A percentile compares a stretch with the other conserved stretches of the same genome.
Conservation (phyloP, 2,797 vertebrate species). For the Pangasius krempfi region DNA sequence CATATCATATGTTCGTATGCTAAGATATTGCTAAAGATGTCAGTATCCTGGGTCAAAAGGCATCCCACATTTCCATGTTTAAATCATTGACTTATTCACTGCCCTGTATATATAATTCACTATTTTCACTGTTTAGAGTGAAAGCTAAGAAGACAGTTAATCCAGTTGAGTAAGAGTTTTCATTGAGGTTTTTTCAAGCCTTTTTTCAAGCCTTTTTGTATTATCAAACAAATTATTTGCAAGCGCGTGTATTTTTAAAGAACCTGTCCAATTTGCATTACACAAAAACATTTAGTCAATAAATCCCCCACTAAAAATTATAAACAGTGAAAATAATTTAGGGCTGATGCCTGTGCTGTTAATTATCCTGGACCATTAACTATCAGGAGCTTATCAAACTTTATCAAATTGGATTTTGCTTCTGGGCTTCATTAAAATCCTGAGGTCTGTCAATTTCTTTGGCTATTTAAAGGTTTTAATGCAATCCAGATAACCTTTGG, state of each 20-base stretch:
- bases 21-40: slow-evolving; percentile 69
- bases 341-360: neutral
- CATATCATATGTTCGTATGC: slow-evolving; percentile 48
- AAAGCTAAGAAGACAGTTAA: slow-evolving; percentile 78
- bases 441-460: slow-evolving; percentile 19
- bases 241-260: neutral
- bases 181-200: neutral
- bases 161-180: slow-evolving; percentile 65
- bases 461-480: slow-evolving; percentile 20
- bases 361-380: slow-evolving; percentile 16
- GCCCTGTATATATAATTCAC: neutral
- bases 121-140: slow-evolving; percentile 68
- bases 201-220: neutral
- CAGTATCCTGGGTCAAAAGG: slow-evolving; percentile 69
- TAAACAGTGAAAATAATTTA: neutral
- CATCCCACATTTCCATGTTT: neutral
- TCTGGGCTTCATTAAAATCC: slow-evolving; percentile 11
- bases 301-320: neutral
- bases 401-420: slow-evolving; percentile 24
- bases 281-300: neutral
- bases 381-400: slow-evolving; percentile 20
- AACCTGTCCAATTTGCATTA: neutral
- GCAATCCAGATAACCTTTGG: slow-evolving; percentile 25
- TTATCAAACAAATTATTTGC: too few species aligned
- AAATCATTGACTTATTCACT: neutral